Evolutionary conservation across 2,113 vertebrate species (phyloP), one percentile per base, ranked within the genome.

Genomic region (Garra rufa): DNA sequence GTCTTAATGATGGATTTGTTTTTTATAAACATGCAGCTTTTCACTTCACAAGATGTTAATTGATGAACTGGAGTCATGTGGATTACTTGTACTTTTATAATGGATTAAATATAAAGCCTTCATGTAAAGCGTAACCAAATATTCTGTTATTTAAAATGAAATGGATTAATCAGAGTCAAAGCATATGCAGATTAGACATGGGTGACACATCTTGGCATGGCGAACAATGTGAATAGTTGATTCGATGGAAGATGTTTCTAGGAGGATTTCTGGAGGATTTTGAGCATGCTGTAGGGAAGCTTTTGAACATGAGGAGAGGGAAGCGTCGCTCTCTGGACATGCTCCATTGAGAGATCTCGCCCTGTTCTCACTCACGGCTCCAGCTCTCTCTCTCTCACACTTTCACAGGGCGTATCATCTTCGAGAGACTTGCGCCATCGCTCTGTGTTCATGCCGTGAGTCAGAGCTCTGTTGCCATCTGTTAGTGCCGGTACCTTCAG

Each of bases 401-500:
- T 79, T 61, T 52, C 38, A 30, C 55, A 74, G 76, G 76, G 41
- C 65, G 73, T 71, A 86, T 84, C 74, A 38, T 65, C 71, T 61
- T 85, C 48, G 67, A 77, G 69, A 34, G 24, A 6, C 61, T 73
- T 75, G 84, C 69, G 82, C 81, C 67, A 78, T 84, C 52, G 43
- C 44, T 88, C 59, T 85, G 50, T 74, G 86, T 80, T 85, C 74
- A 79, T 90, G 85, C 87, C 85, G 57, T 84, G 85, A 90, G 88
- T 90, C 84, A 88, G 85, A 89, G 83, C 87, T 90, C 83, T 83
- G 85, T 81, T 38, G 79, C 91, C 91, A 92, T 93, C 90, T 93
- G 91, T 90, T 86, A 85, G 79, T 86, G 76, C 84, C 88, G 85
- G 87, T 90, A 90, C 88, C 88, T 87, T 86, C 82, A 89, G 90